Base-by-base conservation (phyloP, 1,140 invertebrate species). In the Drosophila pseudoananassae region DNA sequence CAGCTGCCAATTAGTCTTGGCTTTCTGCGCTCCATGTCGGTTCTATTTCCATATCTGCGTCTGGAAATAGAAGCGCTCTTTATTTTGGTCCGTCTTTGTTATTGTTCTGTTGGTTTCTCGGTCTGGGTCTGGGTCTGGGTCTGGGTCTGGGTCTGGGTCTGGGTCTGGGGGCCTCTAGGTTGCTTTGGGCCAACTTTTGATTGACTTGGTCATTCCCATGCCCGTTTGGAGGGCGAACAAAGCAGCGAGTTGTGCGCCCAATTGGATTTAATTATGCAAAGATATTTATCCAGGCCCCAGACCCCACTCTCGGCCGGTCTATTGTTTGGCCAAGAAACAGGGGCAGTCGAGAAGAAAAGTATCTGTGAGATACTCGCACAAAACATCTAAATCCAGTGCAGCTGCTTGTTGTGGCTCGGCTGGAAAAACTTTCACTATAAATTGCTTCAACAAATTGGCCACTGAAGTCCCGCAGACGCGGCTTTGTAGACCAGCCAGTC, bases 181-280 rank as follows among this genome's bases (percentile, higher is more conserved):
- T 14, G 4, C 38, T 47, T 14, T 53, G 40, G 53, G 54, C 52
- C 76, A 77, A 80, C 63, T 81, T 85, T 84, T 84, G 81, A 87
- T 84, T 84, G 80, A 80, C 81, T 57, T 66, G 57, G 69, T 50
- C 52, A 14, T 29, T 47, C 15, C 31, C 23, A 14, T 8, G n/a
- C 23, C 38, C 47, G 2, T 14, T 40, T 46, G 50, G 40, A 56
- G 47, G 31, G 33, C 70, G 59, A 70, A 84, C 81, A 85, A 84
- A 76, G 80, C 81, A 73, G 78, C 57, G 75, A 84, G 81, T 65
- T 85, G 61, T 76, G 75, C 64, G 70, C 65, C 78, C 76, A 85
- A 85, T 84, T 84, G 81, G 78, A 80, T 84, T 76, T 84, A 84
- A 84, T 84, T 84, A 84, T 84, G 80, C 80, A 69, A 69, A 69